These are phyloP conservation scores for Dendrocincla fuliginosa DNA, from an alignment of 2,797 vertebrate genomes.

Conservation along the genomic window DNA sequence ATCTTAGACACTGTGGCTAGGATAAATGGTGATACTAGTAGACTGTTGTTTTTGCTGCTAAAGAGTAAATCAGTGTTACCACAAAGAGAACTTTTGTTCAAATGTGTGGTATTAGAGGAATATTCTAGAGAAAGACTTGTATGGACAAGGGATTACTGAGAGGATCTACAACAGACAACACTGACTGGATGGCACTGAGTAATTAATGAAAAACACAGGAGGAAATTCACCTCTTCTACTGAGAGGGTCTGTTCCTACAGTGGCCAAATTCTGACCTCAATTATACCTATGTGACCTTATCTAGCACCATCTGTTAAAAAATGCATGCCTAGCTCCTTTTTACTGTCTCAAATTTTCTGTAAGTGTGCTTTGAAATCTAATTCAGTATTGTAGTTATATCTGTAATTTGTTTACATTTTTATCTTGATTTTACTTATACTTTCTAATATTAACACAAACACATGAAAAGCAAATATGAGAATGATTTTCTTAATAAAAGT, in stretches of 20 bases:
- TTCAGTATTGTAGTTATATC: neutral
- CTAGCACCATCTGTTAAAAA: constrained; percentile 49
- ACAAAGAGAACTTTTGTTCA: neutral
- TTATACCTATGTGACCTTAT: constrained; percentile 42
- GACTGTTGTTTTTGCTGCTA: neutral
- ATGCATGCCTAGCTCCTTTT: neutral
- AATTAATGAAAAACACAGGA: constrained; percentile 51
- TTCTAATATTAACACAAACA: neutral
- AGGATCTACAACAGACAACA: neutral
- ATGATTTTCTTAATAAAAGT: constrained; percentile 61
- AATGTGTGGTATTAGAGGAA: neutral
- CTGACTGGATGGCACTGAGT: neutral
- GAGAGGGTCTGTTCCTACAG: neutral
- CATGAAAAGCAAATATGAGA: neutral
- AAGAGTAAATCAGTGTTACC: neutral
- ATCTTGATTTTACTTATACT: constrained; percentile 60
- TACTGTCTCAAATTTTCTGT: neutral
- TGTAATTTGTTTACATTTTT: constrained; percentile 58
- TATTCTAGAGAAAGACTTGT: neutral
- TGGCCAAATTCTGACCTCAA: constrained; percentile 41
- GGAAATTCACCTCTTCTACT: constrained; percentile 23
- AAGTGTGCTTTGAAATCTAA: constrained; percentile 67
- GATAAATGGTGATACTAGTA: neutral
- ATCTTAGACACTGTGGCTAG: neutral
- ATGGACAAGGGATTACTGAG: neutral